Evolutionary conservation across 2,797 vertebrate species (phyloP).

Genomic region (Labeo calbasu): DNA sequence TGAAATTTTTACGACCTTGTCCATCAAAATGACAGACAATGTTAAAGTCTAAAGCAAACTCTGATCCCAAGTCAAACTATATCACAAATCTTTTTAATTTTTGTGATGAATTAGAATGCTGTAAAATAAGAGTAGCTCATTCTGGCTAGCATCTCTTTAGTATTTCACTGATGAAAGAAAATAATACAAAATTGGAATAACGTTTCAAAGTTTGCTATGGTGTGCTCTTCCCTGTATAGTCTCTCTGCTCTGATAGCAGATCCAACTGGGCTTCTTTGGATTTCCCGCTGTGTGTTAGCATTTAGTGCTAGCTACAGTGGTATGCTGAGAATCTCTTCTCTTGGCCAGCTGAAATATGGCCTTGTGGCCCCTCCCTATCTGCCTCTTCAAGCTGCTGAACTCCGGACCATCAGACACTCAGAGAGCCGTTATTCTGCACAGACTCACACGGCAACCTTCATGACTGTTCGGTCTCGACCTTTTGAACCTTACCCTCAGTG

Average conservation of each 20-base stretch:
- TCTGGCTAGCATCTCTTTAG: neutral
- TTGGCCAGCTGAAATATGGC: conserved; percentile 54
- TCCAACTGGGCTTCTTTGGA: neutral
- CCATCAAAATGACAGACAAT: no score
- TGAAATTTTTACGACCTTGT: no score
- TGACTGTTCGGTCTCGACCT: conserved; percentile 38
- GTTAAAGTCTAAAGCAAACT: no score
- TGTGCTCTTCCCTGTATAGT: neutral
- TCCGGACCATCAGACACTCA: conserved; percentile 16
- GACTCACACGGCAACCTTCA: conserved; percentile 36
- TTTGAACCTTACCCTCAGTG: conserved; percentile 43
- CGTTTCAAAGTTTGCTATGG: neutral
- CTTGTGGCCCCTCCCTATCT: conserved; percentile 46
- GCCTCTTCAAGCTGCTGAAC: conserved; percentile 16
- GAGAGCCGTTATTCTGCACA: conserved; percentile 9
- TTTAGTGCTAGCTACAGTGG: conserved; percentile 34
- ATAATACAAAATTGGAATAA: neutral
- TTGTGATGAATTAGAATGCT: neutral
- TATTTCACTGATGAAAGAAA: neutral
- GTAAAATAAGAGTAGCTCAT: neutral
- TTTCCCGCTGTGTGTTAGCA: conserved; percentile 21
- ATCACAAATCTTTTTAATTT: neutral
- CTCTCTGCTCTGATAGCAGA: conserved; percentile 4
- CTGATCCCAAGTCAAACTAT: no score
- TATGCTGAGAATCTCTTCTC: conserved; percentile 51